A percentile compares a stretch with the other conserved stretches of the same genome.
Evolutionary conservation across 2,797 vertebrate species (phyloP).

Genomic region (Monodelphis domestica): DNA sequence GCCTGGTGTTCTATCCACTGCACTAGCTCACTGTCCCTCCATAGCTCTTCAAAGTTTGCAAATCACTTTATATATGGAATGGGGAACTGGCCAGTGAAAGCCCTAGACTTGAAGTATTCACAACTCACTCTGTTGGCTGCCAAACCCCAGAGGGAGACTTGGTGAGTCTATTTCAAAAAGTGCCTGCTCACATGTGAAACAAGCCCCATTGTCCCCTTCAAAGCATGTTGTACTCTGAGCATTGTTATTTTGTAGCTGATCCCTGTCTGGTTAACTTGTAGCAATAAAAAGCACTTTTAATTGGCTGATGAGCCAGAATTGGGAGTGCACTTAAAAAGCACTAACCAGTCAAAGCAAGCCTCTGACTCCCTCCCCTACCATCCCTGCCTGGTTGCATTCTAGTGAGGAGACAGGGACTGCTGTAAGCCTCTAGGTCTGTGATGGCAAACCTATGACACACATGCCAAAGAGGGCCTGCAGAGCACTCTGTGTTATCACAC

Average conservation of each 20-base stretch:
- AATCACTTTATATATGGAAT: background rate
- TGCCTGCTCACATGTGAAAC: background rate
- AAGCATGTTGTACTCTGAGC: background rate
- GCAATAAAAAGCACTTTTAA: background rate
- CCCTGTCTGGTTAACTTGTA: background rate
- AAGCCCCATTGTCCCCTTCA: background rate
- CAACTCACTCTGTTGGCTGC: background rate
- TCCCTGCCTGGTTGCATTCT: background rate
- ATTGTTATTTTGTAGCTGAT: background rate
- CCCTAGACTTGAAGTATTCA: background rate
- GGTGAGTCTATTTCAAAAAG: background rate
- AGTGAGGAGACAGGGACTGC: background rate
- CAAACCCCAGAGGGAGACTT: background rate
- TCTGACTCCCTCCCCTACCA: background rate
- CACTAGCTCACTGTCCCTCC: no score
- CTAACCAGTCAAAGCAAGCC: background rate
- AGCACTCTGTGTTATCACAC: no score
- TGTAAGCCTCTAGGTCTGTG: background rate
- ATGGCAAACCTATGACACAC: no score
- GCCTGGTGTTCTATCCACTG: no score
- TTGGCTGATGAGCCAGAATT: background rate
- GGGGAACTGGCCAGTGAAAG: background rate
- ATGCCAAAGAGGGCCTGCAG: no score
- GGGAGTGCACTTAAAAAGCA: background rate
- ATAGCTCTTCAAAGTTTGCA: background rate